Base-by-base conservation (phyloP, 1,140 invertebrate species). In the Muscidifurax raptorellus region DNA sequence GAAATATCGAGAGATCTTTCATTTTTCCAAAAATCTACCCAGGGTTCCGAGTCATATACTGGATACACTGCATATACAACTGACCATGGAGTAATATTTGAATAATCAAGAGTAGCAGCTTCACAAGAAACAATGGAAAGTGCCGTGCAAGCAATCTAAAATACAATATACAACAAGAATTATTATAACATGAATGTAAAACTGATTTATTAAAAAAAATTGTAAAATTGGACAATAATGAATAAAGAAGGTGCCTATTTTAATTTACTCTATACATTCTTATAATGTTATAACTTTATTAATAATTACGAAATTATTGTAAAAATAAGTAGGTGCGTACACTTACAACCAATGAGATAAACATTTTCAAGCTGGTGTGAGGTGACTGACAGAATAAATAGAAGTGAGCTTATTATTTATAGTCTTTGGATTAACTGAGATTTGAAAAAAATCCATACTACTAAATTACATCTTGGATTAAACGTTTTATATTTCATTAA, bases 21-120 rank as follows among this genome's bases (percentile, higher is more conserved):
- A 82, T 67, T 79, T 36, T 84, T 80, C 83, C 80, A 86, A 30
- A 88, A 36, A 71, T 87, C 47, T 12, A 88, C 47, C 22, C 86
- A 74, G 59, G 81, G 82, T 67, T 88, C 86, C 52, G 86, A 83
- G 82, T 88, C 83, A 69, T 88, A 87, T 52, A 86, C 80, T 36
- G 86, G 87, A 32, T 86, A 80, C 6, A 88, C 66, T 0, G 76
- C 59, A 67, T 88, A 88, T 72, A 86, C 72, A 67, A 88, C 36
- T 32, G 85, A 79, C 76, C 74, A 87, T 59, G 87, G 87, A 28
- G 36, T n/a, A 67, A 84, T 83, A 22, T 85, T 84, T 32, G 81
- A 80, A 74, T 84, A 77, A 40, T 88, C 85, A n/a, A 80, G 27
- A 74, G 64, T 82, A 25, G 71, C 86, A 79, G 69, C 77, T 77